Percentiles rank a stretch among this genome's conserved stretches.
These are phyloP conservation scores for Brachymystax lenok DNA, from an alignment of 2,797 vertebrate genomes.

Conservation along the genomic window DNA sequence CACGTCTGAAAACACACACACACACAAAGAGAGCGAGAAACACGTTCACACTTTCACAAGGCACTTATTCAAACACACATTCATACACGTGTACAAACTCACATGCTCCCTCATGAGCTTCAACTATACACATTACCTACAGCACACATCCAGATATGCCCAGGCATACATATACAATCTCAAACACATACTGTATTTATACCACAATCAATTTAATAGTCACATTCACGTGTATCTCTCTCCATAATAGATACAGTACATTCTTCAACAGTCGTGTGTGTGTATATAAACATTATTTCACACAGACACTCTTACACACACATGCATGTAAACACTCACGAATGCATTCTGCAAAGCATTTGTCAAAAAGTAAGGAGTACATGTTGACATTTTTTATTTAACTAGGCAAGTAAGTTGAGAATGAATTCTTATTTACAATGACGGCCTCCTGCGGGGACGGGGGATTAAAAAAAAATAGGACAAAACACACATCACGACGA, in stretches of 20 bases:
- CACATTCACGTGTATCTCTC: conserved; percentile 32
- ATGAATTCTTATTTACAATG: too few relatives aligned
- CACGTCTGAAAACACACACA: conserved; percentile 48
- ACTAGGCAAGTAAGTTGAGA: too few relatives aligned
- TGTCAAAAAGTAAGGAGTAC: conserved; percentile 33
- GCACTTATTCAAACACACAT: conserved; percentile 50
- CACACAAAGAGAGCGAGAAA: too few relatives aligned
- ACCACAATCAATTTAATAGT: background rate
- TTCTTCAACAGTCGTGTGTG: conserved; percentile 28
- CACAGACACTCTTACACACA: conserved; percentile 31
- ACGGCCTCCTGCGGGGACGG: too few relatives aligned
- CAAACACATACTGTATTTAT: background rate
- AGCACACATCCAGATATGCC: background rate
- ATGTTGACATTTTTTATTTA: conserved; percentile 29
- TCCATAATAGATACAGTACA: conserved; percentile 37
- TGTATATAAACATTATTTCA: conserved; percentile 57
- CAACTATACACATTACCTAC: background rate
- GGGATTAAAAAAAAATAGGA: too few relatives aligned
- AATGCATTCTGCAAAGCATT: conserved; percentile 30
- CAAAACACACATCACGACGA: too few relatives aligned
- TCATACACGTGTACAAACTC: background rate
- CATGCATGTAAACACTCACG: conserved; percentile 16
- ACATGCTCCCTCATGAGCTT: background rate
- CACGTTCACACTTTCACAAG: conserved; percentile 24
- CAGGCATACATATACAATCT: background rate